Percentiles rank a stretch among this genome's conserved stretches.
Evolutionary conservation across 2,888 invertebrate genomes (phyloP).

Genomic region (Coecobrya sp.): DNA sequence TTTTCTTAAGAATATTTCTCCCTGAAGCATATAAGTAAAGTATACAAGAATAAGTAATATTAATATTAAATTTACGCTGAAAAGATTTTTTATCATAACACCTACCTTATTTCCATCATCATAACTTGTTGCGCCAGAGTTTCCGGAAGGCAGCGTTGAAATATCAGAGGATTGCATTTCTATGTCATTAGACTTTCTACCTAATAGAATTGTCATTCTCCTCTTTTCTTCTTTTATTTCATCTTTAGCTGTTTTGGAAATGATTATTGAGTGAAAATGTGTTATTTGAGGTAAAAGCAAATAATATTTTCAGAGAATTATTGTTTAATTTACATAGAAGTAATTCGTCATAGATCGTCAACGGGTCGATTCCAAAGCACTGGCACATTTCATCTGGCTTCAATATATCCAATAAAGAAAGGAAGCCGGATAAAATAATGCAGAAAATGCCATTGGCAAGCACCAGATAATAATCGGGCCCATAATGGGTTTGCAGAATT

Average conservation of each 20-base stretch:
- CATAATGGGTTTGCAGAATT: slow-evolving; percentile 88
- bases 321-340: slow-evolving; percentile 88
- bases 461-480: slow-evolving; percentile 89
- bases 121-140: not conserved
- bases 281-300: not conserved
- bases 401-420: slow-evolving; percentile 88
- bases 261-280: not conserved
- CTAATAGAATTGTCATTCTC: slow-evolving; percentile 25
- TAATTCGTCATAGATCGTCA: slow-evolving; percentile 89
- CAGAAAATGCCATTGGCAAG: slow-evolving; percentile 89
- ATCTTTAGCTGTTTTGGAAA: slow-evolving; percentile 45
- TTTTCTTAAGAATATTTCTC: slow-evolving; percentile 39
- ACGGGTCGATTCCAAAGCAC: slow-evolving; percentile 89
- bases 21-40: not conserved
- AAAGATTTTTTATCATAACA: too few species aligned
- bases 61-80: too few species aligned
- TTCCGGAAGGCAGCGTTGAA: slow-evolving; percentile 9
- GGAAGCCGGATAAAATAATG: slow-evolving; percentile 88
- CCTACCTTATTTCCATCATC: not conserved
- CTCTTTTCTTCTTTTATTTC: slow-evolving; percentile 70
- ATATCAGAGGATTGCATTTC: slow-evolving; percentile 42
- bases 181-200: slow-evolving; percentile 25
- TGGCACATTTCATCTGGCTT: slow-evolving; percentile 88
- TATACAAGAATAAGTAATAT: too few species aligned
- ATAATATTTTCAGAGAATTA: not conserved